These are phyloP conservation scores for Cuniculus paca DNA, from an alignment of 2,797 vertebrate genomes.

Conservation along the genomic window DNA sequence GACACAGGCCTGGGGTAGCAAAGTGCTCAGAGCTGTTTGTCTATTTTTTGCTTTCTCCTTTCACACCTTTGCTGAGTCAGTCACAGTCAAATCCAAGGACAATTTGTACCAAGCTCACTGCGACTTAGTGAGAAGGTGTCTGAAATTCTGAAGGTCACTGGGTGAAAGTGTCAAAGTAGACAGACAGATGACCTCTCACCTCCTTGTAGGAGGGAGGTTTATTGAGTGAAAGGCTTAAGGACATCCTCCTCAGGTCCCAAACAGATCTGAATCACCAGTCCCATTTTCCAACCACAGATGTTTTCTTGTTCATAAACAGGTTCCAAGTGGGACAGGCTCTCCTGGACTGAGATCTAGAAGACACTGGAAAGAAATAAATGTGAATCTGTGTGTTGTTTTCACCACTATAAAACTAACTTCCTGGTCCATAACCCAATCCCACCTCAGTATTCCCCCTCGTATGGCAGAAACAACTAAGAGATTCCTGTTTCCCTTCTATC, in stretches of 20 bases:
- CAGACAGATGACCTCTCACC: slow-evolving; percentile 80
- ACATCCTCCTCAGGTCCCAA: slow-evolving; percentile 71
- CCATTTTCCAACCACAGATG: slow-evolving; percentile 77
- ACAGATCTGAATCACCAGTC: slow-evolving; percentile 71
- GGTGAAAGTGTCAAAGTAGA: slow-evolving; percentile 76
- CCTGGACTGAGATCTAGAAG: slow-evolving; percentile 46
- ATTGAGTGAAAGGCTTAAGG: slow-evolving; percentile 54
- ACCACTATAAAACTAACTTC: slow-evolving; percentile 4
- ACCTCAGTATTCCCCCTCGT: background rate
- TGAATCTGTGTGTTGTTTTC: slow-evolving; percentile 53
- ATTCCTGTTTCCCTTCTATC: too few species aligned
- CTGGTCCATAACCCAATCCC: background rate
- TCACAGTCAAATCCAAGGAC: slow-evolving; percentile 55
- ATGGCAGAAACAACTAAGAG: background rate
- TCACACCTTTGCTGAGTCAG: slow-evolving; percentile 65
- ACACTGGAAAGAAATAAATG: slow-evolving; percentile 53
- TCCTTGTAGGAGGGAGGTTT: slow-evolving; percentile 68
- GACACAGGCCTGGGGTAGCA: slow-evolving; percentile 56
- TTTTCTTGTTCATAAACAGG: slow-evolving; percentile 69
- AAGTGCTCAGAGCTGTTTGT: slow-evolving; percentile 50
- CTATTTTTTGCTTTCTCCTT: slow-evolving; percentile 51
- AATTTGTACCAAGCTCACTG: slow-evolving; percentile 56
- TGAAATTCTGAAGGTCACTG: slow-evolving; percentile 75
- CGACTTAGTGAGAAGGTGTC: slow-evolving; percentile 60
- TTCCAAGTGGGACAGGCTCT: slow-evolving; percentile 54